Percentiles rank a stretch among this genome's conserved stretches.
Evolutionary conservation across 2,888 invertebrate genomes (phyloP).

Genomic region (Poecilus cupreus): DNA sequence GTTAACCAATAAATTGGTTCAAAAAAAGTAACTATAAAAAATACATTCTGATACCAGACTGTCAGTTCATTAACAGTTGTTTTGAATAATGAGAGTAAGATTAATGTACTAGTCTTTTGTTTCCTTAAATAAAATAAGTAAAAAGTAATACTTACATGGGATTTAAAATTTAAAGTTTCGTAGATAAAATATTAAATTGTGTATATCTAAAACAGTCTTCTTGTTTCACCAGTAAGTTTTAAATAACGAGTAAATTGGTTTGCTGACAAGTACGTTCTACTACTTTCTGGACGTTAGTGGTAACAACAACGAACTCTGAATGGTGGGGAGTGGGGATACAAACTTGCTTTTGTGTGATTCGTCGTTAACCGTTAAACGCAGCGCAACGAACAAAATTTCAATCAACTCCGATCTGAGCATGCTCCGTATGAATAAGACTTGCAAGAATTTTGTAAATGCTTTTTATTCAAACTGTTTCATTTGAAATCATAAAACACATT

Average conservation of each 20-base stretch:
- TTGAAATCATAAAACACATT: constrained; percentile 24
- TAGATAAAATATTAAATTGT: neutral
- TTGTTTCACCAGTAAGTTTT: neutral
- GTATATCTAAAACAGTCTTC: constrained; percentile 19
- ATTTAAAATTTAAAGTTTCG: neutral
- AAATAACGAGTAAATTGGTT: neutral
- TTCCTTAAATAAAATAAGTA: neutral
- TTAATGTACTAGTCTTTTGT: neutral
- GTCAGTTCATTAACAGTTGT: constrained; percentile 6
- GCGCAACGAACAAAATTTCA: constrained; percentile 18
- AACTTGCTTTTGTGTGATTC: constrained; percentile 43
- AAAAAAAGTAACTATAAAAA: constrained; percentile 11
- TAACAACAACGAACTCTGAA: constrained; percentile 12
- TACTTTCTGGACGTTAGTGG: neutral
- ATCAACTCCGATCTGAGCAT: neutral
- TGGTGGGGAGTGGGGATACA: constrained; percentile 17
- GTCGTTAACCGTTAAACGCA: constrained; percentile 42
- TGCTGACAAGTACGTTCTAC: neutral
- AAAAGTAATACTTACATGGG: neutral
- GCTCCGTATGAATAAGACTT: constrained; percentile 32
- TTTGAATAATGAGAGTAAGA: neutral
- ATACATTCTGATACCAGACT: neutral
- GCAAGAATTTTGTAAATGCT: constrained; percentile 17
- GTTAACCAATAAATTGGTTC: neutral
- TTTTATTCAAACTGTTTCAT: neutral